Evolutionary conservation across 92 coral and sea anemone species (phyloP), one percentile per base, ranked within the genome.

Genomic region (Palythoa heliodiscus): DNA sequence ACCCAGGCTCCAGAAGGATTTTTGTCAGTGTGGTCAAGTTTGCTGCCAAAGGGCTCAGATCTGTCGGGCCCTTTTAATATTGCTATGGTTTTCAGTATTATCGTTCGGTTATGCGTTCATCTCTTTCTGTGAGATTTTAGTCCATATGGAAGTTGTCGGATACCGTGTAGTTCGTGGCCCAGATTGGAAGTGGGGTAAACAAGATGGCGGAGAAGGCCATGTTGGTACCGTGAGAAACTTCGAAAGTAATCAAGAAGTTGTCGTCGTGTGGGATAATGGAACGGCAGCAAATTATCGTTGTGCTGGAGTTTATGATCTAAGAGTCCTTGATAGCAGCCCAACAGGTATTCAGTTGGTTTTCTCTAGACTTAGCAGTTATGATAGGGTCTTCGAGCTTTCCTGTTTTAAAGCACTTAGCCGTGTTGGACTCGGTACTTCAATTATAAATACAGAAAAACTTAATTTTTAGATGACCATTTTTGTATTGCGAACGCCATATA

Each of bases 181-280:
- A 6, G 99, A 96, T 87, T 96, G 99, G 99, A 95, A 95, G 84
- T 96, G 99, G 99, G 99, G 99, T 86, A 96, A 96, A 77, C 99
- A 96, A 85, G 99, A 96, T 88, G 99, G 99, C 60, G 99, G 99
- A 57, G 99, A 96, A 71, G 99, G 99, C 3, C 99, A 96, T 74
- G 92, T 96, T 16, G 99, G 99, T 47, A 96, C 98, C 17, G 99
- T 96, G 73, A 89, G 99, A 66, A 94, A 92, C 85, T 96, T 96
- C 70, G 99, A 96, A 90, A 96, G 99, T 68, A 92, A 90, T 43
- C 96, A 96, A 90, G 99, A 96, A 72, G 99, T 96, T 29, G 99
- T 96, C n/a, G 98, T 95, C 70, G 99, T 96, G 40, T 96, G 99
- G 99, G 99, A 96, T 77, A 96, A 96, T 82, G 99, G 99, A 6